Conservation (phyloP, 2,797 vertebrate species). For the Selene dorsalis region DNA sequence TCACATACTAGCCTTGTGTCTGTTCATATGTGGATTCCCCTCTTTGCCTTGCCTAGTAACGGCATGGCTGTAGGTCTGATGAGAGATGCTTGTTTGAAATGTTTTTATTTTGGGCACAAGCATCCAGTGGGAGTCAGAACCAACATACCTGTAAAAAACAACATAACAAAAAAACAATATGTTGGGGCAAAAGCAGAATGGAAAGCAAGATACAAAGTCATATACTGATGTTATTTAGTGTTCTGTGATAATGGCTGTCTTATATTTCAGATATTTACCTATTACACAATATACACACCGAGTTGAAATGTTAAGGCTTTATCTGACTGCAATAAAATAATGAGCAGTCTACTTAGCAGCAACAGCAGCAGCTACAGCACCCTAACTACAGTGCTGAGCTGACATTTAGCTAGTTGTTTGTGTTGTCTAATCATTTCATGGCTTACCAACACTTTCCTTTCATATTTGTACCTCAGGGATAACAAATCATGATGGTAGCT, state of each 20-base stretch:
- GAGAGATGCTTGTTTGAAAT: too few species aligned
- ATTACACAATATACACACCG: background rate
- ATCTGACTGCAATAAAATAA: slow-evolving; percentile 38
- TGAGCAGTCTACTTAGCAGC: slow-evolving; percentile 29
- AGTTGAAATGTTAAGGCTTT: background rate
- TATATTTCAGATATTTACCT: background rate
- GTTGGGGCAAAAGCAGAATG: background rate
- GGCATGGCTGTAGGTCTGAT: background rate
- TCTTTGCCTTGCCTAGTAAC: too few species aligned
- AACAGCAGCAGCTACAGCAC: background rate
- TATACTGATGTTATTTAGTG: background rate
- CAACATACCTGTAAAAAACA: background rate
- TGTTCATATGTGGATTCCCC: background rate
- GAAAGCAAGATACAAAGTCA: background rate
- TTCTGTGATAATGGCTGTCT: too few species aligned
- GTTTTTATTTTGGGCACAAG: background rate
- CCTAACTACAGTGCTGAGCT: slow-evolving; percentile 25
- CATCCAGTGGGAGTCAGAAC: background rate
- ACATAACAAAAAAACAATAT: background rate
- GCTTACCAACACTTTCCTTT: slow-evolving; percentile 35
- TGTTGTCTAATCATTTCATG: slow-evolving; percentile 38
- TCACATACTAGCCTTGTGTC: background rate
- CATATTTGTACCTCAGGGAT: slow-evolving; percentile 10
- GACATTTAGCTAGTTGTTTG: slow-evolving; percentile 30
- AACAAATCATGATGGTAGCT: background rate